Conservation (phyloP, 2,888 invertebrate species). For the Erebia ligea region DNA sequence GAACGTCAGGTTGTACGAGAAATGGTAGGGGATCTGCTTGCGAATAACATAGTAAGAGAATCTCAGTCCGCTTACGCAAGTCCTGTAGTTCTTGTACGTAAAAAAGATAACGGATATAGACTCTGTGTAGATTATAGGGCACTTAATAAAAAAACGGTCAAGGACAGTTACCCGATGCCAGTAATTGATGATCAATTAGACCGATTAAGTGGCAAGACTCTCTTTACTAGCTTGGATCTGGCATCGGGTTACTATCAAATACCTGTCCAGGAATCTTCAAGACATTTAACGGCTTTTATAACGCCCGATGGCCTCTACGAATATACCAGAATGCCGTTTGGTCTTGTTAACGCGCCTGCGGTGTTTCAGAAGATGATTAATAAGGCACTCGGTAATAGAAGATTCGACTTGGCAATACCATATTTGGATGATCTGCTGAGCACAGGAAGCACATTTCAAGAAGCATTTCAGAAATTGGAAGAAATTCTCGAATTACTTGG, state of each 20-base stretch:
- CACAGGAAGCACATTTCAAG: neutral
- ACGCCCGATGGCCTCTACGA: slow-evolving; percentile 29
- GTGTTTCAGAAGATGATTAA: neutral
- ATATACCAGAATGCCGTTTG: slow-evolving; percentile 11
- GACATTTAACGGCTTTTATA: slow-evolving; percentile 25
- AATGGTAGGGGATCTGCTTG: neutral
- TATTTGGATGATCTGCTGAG: neutral
- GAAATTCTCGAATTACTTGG: neutral
- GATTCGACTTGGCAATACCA: neutral
- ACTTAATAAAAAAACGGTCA: slow-evolving; percentile 6
- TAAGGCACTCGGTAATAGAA: neutral
- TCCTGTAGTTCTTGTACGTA: slow-evolving; percentile 2
- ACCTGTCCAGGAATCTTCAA: neutral
- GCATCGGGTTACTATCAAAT: neutral
- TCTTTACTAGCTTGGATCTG: neutral
- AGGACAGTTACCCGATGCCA: slow-evolving; percentile 9
- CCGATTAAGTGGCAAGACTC: neutral
- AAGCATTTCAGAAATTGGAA: neutral
- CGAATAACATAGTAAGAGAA: neutral
- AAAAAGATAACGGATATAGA: neutral
- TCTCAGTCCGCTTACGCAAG: neutral
- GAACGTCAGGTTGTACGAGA: neutral
- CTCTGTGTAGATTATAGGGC: slow-evolving; percentile 12
- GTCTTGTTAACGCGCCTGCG: neutral
- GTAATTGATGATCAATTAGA: slow-evolving; percentile 13